Evolutionary conservation across 2,888 invertebrate species (phyloP), one percentile per base, ranked within the genome.

Genomic region (Ophion ellenae): DNA sequence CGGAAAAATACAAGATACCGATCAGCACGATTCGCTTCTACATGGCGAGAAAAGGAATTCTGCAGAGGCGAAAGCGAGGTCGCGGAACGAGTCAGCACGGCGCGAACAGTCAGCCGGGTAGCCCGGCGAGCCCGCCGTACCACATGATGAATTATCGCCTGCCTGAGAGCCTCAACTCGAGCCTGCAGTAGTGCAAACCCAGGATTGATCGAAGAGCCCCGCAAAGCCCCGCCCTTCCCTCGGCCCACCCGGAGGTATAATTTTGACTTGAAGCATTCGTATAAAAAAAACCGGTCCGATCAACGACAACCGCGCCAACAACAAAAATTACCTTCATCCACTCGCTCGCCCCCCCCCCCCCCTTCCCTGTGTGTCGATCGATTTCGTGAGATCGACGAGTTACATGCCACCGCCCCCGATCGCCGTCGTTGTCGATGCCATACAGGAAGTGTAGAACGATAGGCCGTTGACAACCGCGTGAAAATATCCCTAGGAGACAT

Each of bases 1-100:
- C 97, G 83, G 97, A 97, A 91, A 97, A 97, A 95, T 98, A 97
- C 94, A 97, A 97, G 93, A 97, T 98, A 94, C 98, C 98, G 84
- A 97, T 98, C 88, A 97, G 97, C 47, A 98, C 97, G 61, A 97
- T 98, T 93, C 96, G 97, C 73, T 97, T 97, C 94, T 98, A 97
- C 94, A 98, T 98, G 98, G 97, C 97, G 20, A 95, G 98, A 86
- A 97, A 97, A 92, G 97, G 97, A 2, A 97, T 97, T 78, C 93
- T 98, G 86, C 97, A 97, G 64, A 95, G 96, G 90, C 96, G 98
- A 87, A 96, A 97, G 90, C 95, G 97, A 17, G 97, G 97, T 0
- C 96, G 97, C 53, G 97, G 96, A 80, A 96, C 97, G 85, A 92
- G 93, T 87, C 93, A 94, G 81, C 90, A 94, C 73, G 93, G 92